These are phyloP conservation scores for Gymnopithys bicolor DNA, from an alignment of 2,797 vertebrate genomes.

Conservation along the genomic window DNA sequence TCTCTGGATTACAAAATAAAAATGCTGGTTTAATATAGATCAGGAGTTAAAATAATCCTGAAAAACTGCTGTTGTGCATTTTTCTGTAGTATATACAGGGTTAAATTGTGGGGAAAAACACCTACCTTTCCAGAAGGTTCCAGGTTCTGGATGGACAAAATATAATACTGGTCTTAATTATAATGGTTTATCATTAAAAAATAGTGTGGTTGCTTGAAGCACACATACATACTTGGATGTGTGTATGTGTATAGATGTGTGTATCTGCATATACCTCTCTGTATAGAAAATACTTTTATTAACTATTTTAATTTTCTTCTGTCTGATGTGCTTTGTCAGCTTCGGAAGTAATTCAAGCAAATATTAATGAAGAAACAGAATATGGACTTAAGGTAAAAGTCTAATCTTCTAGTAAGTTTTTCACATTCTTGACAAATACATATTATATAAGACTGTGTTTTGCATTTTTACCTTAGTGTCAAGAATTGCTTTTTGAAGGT, in stretches of 20 bases:
- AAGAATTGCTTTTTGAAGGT: constrained; percentile 82
- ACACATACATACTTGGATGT: neutral
- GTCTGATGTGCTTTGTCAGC: constrained; percentile 79
- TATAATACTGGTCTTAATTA: neutral
- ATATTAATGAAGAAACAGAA: constrained; percentile 80
- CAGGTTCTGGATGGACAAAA: neutral
- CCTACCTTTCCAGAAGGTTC: neutral
- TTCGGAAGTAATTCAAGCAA: constrained; percentile 82
- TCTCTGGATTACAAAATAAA: neutral
- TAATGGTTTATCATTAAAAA: neutral
- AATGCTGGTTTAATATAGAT: neutral
- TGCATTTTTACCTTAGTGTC: constrained; percentile 78
- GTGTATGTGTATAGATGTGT: neutral
- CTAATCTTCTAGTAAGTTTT: neutral
- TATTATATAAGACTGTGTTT: neutral
- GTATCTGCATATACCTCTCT: neutral
- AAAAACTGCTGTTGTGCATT: neutral
- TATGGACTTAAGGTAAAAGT: constrained; percentile 82
- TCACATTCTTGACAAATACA: neutral
- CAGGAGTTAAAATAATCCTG: neutral
- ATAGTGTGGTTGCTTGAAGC: neutral
- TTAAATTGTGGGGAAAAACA: neutral
- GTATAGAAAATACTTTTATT: neutral
- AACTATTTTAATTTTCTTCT: neutral
- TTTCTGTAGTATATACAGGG: neutral